These are phyloP conservation scores for Ceyx cyanopectus DNA, from an alignment of 2,113 vertebrate genomes.

Conservation along the genomic window DNA sequence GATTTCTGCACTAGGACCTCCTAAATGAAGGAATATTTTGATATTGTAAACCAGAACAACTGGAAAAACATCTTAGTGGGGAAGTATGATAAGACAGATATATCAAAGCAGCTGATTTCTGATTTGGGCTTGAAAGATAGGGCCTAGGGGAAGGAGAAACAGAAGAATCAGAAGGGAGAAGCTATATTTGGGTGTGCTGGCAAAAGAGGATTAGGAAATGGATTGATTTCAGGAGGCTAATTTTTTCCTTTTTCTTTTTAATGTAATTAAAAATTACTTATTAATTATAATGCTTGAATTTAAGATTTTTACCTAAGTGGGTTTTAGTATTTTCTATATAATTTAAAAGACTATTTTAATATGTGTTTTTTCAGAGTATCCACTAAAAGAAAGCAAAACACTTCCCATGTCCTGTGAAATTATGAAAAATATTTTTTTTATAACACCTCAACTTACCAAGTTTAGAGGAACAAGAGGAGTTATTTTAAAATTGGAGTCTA, in stretches of 20 bases:
- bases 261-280: not conserved
- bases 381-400: not conserved
- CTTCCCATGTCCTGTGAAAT: not conserved
- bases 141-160: constrained; percentile 15
- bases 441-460: accelerated
- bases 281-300: not conserved
- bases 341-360: not conserved
- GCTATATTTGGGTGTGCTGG: not conserved
- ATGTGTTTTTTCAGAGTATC: not conserved
- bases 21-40: not conserved
- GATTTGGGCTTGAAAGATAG: not conserved
- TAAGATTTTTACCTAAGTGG: not conserved
- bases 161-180: not conserved
- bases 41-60: not conserved
- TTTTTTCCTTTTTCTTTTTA: not conserved
- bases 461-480: not conserved
- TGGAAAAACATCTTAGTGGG: not conserved
- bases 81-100: not conserved
- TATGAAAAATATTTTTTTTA: not conserved
- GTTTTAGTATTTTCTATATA: not conserved
- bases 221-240: not conserved
- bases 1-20: not conserved
- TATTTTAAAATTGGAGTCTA: not conserved
- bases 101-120: constrained; percentile 21
- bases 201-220: not conserved